Conservation (phyloP, 2,888 invertebrate genomes). For the Hipparchia sbordonii region DNA sequence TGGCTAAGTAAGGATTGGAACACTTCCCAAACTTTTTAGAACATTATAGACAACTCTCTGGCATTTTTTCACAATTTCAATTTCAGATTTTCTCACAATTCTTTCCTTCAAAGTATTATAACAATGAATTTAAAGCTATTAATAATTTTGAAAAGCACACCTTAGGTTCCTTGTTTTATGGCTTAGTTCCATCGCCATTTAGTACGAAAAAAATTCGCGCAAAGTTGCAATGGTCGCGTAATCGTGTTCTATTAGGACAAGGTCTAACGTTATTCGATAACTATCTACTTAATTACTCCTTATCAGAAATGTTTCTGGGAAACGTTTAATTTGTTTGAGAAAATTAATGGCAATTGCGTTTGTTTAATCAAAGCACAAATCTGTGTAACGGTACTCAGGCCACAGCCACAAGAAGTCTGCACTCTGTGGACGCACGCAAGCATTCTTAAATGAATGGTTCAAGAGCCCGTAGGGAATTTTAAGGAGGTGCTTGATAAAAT, state of each 20-base stretch:
- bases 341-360: slow-evolving; percentile 38
- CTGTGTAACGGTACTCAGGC: slow-evolving; percentile 32
- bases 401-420: slow-evolving; percentile 14
- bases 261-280: slow-evolving; percentile 1
- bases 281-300: slow-evolving; percentile 20
- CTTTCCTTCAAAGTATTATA: no score
- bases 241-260: no score
- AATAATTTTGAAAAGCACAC: background rate
- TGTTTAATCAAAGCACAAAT: slow-evolving; percentile 38
- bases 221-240: no score
- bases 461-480: background rate
- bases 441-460: slow-evolving; percentile 22
- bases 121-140: background rate
- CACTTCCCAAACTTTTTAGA: no score
- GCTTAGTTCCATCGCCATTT: no score
- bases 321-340: slow-evolving; percentile 31
- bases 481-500: background rate
- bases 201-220: no score
- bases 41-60: no score
- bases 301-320: slow-evolving; percentile 15
- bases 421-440: slow-evolving; percentile 18
- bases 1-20: background rate
- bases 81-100: no score
- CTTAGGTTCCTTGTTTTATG: background rate
- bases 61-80: no score